Percentiles rank a stretch among this genome's conserved stretches.
Evolutionary conservation across 2,797 vertebrate species (phyloP).

Genomic region (Nannoperca australis): DNA sequence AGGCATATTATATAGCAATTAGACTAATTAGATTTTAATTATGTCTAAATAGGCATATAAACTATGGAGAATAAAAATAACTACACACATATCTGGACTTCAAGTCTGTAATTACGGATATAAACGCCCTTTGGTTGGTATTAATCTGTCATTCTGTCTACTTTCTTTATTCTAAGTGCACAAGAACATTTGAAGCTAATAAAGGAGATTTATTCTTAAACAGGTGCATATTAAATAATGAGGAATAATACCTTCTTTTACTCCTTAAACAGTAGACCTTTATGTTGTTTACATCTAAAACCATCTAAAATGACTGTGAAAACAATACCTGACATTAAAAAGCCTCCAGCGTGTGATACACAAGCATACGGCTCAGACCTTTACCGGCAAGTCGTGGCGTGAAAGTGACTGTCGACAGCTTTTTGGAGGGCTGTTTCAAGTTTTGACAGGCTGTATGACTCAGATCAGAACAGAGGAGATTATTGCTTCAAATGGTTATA

Average conservation of each 20-base stretch:
- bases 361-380: conserved; percentile 25
- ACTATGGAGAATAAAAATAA: conserved; percentile 11
- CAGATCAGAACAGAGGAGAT: conserved; percentile 59
- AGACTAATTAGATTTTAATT: conserved; percentile 30
- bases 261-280: not conserved
- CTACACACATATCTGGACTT: not conserved
- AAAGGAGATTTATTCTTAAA: not conserved
- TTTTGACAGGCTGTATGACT: conserved; percentile 52
- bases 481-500: conserved; percentile 60
- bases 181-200: not conserved
- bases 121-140: not conserved
- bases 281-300: conserved; percentile 15
- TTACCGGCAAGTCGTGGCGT: conserved; percentile 12
- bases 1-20: conserved; percentile 25
- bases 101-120: conserved; percentile 7
- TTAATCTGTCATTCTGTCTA: no score
- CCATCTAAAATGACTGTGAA: conserved; percentile 13
- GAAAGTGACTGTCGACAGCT: conserved; percentile 32
- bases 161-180: not conserved
- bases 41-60: not conserved
- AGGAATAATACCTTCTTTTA: not conserved
- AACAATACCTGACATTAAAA: conserved; percentile 32
- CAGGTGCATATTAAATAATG: not conserved
- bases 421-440: conserved; percentile 45
- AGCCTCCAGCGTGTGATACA: conserved; percentile 19